Percentiles rank a stretch among this genome's conserved stretches.
phyloP scores from a whole-genome alignment of 1,140 invertebrate species.

The Anastrepha ludens region DNA sequence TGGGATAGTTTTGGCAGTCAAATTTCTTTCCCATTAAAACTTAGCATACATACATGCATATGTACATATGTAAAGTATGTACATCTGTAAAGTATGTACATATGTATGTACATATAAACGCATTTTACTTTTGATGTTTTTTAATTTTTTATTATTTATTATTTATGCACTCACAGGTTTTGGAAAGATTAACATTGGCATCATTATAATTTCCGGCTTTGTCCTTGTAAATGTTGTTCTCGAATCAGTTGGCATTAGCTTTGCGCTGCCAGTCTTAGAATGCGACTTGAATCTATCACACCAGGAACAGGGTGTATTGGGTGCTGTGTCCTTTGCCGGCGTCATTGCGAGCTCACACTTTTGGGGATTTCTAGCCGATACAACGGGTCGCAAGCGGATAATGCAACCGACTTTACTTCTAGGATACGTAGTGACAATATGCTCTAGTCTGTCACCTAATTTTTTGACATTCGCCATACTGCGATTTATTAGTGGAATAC shows the following conservation, averaged over 20 bases:
- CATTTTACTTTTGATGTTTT: no score
- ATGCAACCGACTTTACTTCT: conserved; percentile 81
- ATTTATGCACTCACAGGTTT: conserved; percentile 71
- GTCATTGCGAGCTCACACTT: conserved; percentile 77
- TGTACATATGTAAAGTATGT: no score
- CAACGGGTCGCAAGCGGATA: conserved; percentile 80
- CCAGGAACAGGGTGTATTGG: conserved; percentile 79
- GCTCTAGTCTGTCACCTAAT: conserved; percentile 81
- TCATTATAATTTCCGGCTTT: conserved; percentile 77
- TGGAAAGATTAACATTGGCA: conserved; percentile 79
- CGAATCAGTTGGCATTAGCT: conserved; percentile 80
- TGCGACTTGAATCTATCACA: conserved; percentile 80
- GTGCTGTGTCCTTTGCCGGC: conserved; percentile 80
- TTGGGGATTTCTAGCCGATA: conserved; percentile 87
- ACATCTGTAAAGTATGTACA: no score
- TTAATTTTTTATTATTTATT: no score
- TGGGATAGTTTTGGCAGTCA: no score
- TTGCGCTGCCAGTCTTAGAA: conserved; percentile 80
- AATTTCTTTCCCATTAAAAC: no score
- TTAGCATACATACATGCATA: no score
- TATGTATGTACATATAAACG: no score
- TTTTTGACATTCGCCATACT: conserved; percentile 80
- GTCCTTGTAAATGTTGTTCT: conserved; percentile 78
- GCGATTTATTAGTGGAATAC: conserved; percentile 82
- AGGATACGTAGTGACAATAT: conserved; percentile 79